Evolutionary conservation across 2,113 vertebrate genomes (phyloP).

Genomic region (Podocnemis expansa): DNA sequence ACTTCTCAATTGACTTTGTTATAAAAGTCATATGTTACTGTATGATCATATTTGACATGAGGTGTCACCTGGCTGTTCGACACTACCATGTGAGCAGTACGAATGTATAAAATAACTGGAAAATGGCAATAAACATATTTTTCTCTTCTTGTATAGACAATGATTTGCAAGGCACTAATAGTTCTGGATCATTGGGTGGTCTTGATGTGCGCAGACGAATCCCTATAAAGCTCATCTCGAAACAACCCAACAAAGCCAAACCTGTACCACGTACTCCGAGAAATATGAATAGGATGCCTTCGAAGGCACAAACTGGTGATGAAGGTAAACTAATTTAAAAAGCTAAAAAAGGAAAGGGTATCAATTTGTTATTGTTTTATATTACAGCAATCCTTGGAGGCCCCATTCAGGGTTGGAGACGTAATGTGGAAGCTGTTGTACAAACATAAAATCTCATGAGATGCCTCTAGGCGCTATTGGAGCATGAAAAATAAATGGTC

Average conservation of each 20-base stretch:
- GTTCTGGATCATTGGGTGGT: conserved; percentile 93
- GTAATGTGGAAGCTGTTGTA: neutral
- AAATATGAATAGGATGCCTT: conserved; percentile 81
- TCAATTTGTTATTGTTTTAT: neutral
- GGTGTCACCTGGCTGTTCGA: neutral
- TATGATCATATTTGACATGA: accelerated
- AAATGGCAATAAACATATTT: neutral
- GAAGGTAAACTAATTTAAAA: conserved; percentile 82
- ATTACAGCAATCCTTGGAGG: neutral
- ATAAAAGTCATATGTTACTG: neutral
- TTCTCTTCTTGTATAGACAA: conserved; percentile 82
- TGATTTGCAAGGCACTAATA: conserved; percentile 98
- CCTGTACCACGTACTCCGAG: conserved; percentile 82
- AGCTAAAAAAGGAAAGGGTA: neutral
- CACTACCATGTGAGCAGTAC: neutral
- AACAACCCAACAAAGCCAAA: conserved; percentile 90
- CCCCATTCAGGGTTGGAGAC: neutral
- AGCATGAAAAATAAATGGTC: neutral
- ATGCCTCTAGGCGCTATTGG: neutral
- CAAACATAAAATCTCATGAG: neutral
- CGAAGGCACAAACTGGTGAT: conserved; percentile 85
- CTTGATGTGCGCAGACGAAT: conserved; percentile 95
- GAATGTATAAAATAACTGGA: neutral
- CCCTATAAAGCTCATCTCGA: conserved; percentile 97
- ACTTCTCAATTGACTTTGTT: neutral